Evolutionary conservation across 2,888 invertebrate species (phyloP).

Genomic region (Alsophila aescularia): DNA sequence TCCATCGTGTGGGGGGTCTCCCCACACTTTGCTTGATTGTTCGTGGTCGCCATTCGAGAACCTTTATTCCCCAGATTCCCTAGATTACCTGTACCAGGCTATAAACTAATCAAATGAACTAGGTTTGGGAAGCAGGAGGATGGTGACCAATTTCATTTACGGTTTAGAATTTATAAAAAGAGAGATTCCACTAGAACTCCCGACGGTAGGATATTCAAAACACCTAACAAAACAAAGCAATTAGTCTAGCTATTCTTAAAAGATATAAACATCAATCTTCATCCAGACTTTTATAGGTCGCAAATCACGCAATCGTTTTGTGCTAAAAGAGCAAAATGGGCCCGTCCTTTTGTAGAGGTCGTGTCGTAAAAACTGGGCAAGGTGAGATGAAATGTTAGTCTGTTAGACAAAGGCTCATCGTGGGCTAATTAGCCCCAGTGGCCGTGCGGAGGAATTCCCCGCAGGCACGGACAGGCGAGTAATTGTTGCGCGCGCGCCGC

Average conservation of each 20-base stretch:
- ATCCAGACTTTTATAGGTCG: conserved; percentile 24
- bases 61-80: no score
- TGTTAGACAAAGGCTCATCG: conserved; percentile 75
- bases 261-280: conserved; percentile 26
- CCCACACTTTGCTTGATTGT: no score
- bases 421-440: conserved; percentile 72
- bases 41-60: no score
- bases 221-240: conserved; percentile 19
- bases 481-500: conserved; percentile 65
- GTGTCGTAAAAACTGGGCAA: conserved; percentile 69
- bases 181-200: not conserved
- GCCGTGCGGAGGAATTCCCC: conserved; percentile 67
- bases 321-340: conserved; percentile 53
- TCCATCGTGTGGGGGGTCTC: no score
- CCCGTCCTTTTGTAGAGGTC: conserved; percentile 67
- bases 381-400: conserved; percentile 68
- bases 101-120: no score
- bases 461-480: conserved; percentile 57
- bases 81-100: no score
- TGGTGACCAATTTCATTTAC: no score
- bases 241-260: conserved; percentile 14
- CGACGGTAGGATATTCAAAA: conserved; percentile 18
- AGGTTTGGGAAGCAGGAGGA: no score
- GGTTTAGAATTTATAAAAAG: not conserved
- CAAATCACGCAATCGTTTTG: conserved; percentile 33